These are phyloP conservation scores for Desoria tigrina DNA, from an alignment of 2,888 invertebrate genomes.

Conservation along the genomic window DNA sequence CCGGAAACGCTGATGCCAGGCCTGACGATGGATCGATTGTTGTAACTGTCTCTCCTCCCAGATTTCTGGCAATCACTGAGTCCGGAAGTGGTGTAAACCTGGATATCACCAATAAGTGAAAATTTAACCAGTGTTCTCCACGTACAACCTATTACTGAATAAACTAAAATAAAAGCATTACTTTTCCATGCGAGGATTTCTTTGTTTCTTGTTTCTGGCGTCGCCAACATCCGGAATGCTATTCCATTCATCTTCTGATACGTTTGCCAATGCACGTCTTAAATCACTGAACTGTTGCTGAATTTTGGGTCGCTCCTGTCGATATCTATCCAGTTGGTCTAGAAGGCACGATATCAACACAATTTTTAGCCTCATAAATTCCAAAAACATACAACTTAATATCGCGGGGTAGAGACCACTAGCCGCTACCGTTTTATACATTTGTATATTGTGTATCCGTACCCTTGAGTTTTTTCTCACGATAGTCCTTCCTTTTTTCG, in stretches of 20 bases:
- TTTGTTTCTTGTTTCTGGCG: slow-evolving; percentile 90
- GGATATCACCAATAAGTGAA: slow-evolving; percentile 8
- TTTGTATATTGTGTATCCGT: slow-evolving; percentile 7
- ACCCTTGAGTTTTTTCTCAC: slow-evolving; percentile 76
- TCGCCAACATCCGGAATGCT: slow-evolving; percentile 99
- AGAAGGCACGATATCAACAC: slow-evolving; percentile 9
- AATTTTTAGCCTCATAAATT: no score
- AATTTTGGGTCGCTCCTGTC: slow-evolving; percentile 97
- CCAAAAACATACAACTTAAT: no score
- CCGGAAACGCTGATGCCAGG: slow-evolving; percentile 68
- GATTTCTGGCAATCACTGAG: slow-evolving; percentile 82
- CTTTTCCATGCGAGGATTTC: slow-evolving; percentile 92
- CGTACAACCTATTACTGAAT: no score
- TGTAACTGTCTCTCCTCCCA: slow-evolving; percentile 76
- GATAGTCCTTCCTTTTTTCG: slow-evolving; percentile 94
- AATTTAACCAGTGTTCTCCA: no score
- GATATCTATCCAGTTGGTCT: slow-evolving; percentile 93
- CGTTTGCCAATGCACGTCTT: slow-evolving; percentile 78
- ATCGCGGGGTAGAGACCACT: background rate
- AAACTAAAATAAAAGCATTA: slow-evolving; percentile 53
- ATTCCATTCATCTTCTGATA: slow-evolving; percentile 93
- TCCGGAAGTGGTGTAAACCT: slow-evolving; percentile 95
- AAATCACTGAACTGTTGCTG: slow-evolving; percentile 99
- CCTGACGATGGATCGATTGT: slow-evolving; percentile 84
- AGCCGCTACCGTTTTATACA: background rate